Base-by-base conservation (phyloP, 2,113 vertebrate genomes). In the Neotoma lepida region DNA sequence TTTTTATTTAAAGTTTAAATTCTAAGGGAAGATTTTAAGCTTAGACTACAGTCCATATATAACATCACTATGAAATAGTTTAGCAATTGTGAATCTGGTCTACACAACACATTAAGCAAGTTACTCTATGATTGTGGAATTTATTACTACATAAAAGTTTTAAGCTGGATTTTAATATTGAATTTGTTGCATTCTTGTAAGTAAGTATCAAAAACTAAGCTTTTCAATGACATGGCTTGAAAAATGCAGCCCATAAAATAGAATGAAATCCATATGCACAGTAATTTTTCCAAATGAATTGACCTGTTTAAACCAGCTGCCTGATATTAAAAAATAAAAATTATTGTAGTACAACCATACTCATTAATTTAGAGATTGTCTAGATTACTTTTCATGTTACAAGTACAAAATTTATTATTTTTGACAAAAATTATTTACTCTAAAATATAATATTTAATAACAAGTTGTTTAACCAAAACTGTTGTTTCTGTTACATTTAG, bases 1-100 rank as follows among this genome's bases (percentile, higher is more conserved):
- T 93, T 92, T 49, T 84, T 94, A 44, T 58, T 91, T 88, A 90
- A 86, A 95, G 73, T 9, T n/a, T 96, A 82, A 74, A 35, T 54
- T 92, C n/a, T 90, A 71, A 61, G 77, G 13, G 9, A 96, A 93
- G 76, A 92, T 84, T 58, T 54, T 73, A 54, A 41, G 7, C 14
- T 80, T 87, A 51, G 73, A 33, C 17, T 80, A 4, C 0, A 24
- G 4, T 74, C 28, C 41, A 76, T 91, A 90, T 33, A 28, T 71
- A 86, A 86, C 93, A 44, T 78, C 26, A 86, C 35, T n/a, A 46
- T 33, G 70, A 6, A 74, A 73, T 1, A 92, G 8, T 24, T 90
- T 74, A 80, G 28, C 5, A 58, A 41, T 71, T 0, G 1, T 73
- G 9, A 44, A 8, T 74, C 20, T 35, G 18, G 17, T 73, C 94